Base-by-base conservation (phyloP, 2,113 vertebrate species). In the Arvicanthis niloticus region DNA sequence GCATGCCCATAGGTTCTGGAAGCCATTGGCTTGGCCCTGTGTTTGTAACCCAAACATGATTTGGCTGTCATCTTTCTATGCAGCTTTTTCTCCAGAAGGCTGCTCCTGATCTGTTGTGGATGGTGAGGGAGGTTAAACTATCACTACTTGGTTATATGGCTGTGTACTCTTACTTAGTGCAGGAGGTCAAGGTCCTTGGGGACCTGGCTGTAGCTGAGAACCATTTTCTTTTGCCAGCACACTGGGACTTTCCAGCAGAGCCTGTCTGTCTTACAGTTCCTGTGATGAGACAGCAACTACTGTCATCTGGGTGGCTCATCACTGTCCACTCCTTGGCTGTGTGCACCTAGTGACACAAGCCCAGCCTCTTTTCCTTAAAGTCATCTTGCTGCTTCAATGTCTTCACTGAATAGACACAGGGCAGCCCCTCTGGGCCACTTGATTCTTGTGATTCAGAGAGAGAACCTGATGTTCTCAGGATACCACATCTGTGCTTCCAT, bases 371-470 rank as follows among this genome's bases (percentile, higher is more conserved):
- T 68, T 45, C 10, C 70, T 42, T 60, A 19, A 76, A 76, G 21
- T 26, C 22, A 42, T 21, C 12, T 22, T 60, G 13, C 24, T 40
- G 15, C 11, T 42, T 22, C 4, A 1, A 24, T 80, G 51, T 67
- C 9, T 29, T 22, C 24, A 6, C 5, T 58, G 40, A 84, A 4
- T 48, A 15, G 24, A 77, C 86, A 40, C 3, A 19, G 17, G 10
- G 13, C 3, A 42, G n/a, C 3, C 8, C 29, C 12, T 9, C 16
- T 12, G 48, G 29, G 22, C 24, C 0, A 1, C 34, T 17, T 3
- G 68, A 4, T 26, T 4, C 48, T 22, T 16, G 60, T 2, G 31
- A 24, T 48, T 58, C 51, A 51, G 10, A 34, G 78, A 81, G 45
- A 85, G 21, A 29, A n/a, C 13, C n/a, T 42, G 11, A 29, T 13